Conservation (phyloP, 2,888 invertebrate genomes). For the Eilema griseolum region DNA sequence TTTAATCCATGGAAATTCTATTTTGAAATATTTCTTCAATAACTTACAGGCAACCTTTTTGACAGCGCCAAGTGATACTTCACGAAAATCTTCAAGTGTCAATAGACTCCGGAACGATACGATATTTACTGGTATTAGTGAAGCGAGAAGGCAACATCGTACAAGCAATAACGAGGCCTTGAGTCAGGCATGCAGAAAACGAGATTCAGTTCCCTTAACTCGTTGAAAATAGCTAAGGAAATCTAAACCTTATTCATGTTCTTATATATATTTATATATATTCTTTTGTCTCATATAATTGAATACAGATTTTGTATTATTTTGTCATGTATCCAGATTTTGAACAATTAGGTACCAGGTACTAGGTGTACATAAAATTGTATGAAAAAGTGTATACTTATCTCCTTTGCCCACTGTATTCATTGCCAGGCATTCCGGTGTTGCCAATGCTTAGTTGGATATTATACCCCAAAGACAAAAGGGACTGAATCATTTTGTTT, state of each 20-base stretch:
- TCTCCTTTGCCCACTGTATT: too few relatives aligned
- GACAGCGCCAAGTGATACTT: neutral
- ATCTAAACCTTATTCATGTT: slow-evolving; percentile 41
- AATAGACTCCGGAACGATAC: slow-evolving; percentile 1
- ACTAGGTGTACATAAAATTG: too few relatives aligned
- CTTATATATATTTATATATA: slow-evolving; percentile 21
- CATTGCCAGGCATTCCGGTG: too few relatives aligned
- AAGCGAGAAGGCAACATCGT: slow-evolving; percentile 27
- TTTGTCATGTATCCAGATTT: too few relatives aligned
- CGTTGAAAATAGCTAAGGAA: slow-evolving; percentile 61
- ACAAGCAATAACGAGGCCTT: slow-evolving; percentile 59
- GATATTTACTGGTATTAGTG: slow-evolving; percentile 12
- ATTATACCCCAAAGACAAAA: too few relatives aligned
- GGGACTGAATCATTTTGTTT: too few relatives aligned
- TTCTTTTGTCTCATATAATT: neutral
- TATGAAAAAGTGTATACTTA: too few relatives aligned
- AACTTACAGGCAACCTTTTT: neutral
- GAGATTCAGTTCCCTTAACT: slow-evolving; percentile 56
- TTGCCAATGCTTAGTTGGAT: too few relatives aligned
- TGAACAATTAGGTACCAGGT: too few relatives aligned
- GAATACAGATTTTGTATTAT: neutral
- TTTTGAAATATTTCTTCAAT: neutral
- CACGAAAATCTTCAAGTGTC: neutral
- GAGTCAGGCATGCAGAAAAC: slow-evolving; percentile 69
- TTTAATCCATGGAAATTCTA: neutral